phyloP scores from a whole-genome alignment of 2,888 invertebrate genomes.

The Rhagophthalmus giganteus region DNA sequence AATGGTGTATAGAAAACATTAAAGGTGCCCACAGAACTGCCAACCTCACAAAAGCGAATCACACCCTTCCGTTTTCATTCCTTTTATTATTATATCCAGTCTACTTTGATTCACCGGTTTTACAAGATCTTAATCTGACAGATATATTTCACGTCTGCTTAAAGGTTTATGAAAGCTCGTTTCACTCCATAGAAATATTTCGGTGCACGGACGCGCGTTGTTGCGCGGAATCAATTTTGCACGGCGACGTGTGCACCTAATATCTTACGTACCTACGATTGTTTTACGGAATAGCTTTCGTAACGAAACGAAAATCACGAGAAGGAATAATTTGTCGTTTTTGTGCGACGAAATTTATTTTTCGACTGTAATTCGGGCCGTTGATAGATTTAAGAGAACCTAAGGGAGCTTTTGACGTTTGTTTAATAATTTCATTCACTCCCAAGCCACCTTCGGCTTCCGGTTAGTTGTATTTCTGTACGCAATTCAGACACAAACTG shows the following conservation, averaged over 20 bases:
- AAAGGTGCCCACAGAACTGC: conserved; percentile 38
- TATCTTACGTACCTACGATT: no score
- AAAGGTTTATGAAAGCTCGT: conserved; percentile 13
- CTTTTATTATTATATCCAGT: conserved; percentile 28
- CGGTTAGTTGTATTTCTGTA: conserved; percentile 35
- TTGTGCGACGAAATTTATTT: no score
- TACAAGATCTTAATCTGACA: conserved; percentile 41
- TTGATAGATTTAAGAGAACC: background rate
- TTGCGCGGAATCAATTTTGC: no score
- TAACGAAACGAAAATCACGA: no score
- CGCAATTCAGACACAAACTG: conserved; percentile 25
- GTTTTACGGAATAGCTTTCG: no score
- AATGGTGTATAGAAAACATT: conserved; percentile 27
- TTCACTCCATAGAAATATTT: conserved; percentile 21
- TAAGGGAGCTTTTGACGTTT: conserved; percentile 23
- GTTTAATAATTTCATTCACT: conserved; percentile 35
- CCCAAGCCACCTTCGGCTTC: conserved; percentile 42
- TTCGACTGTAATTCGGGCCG: conserved; percentile 3
- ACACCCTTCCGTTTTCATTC: conserved; percentile 33
- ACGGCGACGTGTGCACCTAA: no score
- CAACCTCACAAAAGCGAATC: conserved; percentile 35
- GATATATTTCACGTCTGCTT: conserved; percentile 41
- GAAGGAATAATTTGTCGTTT: no score
- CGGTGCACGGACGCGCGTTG: no score
- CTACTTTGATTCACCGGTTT: conserved; percentile 35